Conservation (phyloP, 2,797 vertebrate genomes). For the Coregonus suidteri region DNA sequence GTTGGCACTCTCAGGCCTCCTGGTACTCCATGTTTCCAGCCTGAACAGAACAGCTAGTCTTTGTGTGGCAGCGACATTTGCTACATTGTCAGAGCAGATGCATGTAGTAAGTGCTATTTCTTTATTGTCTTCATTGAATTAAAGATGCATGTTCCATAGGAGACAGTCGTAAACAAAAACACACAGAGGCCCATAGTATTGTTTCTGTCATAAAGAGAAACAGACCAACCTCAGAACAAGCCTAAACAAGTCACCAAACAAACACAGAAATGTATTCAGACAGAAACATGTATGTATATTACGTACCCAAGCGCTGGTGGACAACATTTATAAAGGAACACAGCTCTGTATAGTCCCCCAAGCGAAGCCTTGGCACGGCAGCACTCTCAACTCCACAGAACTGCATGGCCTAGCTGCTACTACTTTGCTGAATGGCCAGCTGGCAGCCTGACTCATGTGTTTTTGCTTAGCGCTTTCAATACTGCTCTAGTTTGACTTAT, state of each 20-base stretch:
- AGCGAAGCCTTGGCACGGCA: constrained; percentile 31
- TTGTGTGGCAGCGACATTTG: constrained; percentile 40
- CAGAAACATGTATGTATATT: neutral
- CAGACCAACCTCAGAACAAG: constrained; percentile 8
- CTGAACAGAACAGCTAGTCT: constrained; percentile 52
- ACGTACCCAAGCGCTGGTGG: neutral
- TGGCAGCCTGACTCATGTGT: constrained; percentile 54
- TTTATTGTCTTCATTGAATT: constrained; percentile 33
- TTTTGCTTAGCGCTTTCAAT: constrained; percentile 52
- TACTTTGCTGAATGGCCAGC: constrained; percentile 16
- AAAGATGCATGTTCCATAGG: constrained; percentile 4
- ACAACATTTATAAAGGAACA: neutral
- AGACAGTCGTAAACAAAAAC: constrained; percentile 10
- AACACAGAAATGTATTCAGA: neutral
- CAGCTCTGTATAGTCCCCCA: constrained; percentile 26
- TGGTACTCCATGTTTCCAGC: constrained; percentile 60
- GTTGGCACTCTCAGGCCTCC: constrained; percentile 52
- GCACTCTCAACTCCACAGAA: constrained; percentile 19
- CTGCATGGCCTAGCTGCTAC: constrained; percentile 25
- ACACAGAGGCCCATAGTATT: constrained; percentile 10
- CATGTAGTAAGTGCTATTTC: constrained; percentile 33
- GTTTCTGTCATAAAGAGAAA: constrained; percentile 7
- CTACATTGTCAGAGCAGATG: constrained; percentile 52
- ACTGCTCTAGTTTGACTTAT: constrained; percentile 46
- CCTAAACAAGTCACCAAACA: neutral